Evolutionary conservation across 2,888 invertebrate species (phyloP).

Genomic region (Antitype chi): DNA sequence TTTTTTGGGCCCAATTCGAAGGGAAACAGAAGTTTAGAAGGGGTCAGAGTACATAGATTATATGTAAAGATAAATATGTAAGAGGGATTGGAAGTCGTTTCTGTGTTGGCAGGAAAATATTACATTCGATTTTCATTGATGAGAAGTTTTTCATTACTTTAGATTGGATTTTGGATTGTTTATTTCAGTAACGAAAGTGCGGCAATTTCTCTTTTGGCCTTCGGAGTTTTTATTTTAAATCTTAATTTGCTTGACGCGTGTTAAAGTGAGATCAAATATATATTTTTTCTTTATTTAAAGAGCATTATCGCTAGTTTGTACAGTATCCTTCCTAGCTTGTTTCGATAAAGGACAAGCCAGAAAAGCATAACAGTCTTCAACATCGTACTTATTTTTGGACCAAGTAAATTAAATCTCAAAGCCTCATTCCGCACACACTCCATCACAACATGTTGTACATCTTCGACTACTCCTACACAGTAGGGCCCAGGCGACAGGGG

Average conservation of each 20-base stretch:
- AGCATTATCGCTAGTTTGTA: too few species aligned
- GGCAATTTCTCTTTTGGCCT: neutral
- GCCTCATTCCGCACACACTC: too few species aligned
- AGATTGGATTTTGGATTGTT: neutral
- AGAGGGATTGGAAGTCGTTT: neutral
- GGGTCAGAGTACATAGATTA: neutral
- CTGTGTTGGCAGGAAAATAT: neutral
- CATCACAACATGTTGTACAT: too few species aligned
- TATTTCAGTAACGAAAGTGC: neutral
- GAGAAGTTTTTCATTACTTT: neutral
- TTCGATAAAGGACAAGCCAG: too few species aligned
- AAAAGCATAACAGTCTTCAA: too few species aligned
- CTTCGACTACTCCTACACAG: too few species aligned
- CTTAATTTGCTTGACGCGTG: neutral
- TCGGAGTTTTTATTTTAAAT: neutral
- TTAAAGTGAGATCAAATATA: neutral
- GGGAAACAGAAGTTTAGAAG: conserved; percentile 34
- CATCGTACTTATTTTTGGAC: too few species aligned
- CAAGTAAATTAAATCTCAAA: too few species aligned
- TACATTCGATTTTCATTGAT: neutral
- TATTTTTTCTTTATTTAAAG: too few species aligned
- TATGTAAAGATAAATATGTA: neutral
- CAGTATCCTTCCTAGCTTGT: too few species aligned
- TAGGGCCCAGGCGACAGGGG: too few species aligned
- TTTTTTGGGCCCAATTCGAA: conserved; percentile 36